Evolutionary conservation across 1,140 invertebrate species (phyloP).

Genomic region (Galendromus occidentalis): DNA sequence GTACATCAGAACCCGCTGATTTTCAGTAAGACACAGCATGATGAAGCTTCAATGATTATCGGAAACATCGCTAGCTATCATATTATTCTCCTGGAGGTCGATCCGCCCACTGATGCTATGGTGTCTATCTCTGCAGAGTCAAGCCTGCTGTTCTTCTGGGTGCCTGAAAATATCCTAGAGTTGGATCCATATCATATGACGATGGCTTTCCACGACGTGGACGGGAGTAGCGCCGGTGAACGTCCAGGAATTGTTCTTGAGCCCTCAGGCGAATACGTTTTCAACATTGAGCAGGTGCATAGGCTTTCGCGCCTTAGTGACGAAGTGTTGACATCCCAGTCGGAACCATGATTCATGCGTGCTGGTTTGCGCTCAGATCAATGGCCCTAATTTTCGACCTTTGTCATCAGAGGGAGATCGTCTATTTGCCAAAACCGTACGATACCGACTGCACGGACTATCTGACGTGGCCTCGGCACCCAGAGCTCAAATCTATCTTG

Average conservation of each 20-base stretch:
- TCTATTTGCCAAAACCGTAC: neutral
- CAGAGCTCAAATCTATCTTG: neutral
- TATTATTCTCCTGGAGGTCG: neutral
- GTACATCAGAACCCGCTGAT: conserved; percentile 2
- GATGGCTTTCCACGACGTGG: neutral
- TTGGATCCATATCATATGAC: neutral
- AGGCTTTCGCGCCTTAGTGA: too few species aligned
- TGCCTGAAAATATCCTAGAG: neutral
- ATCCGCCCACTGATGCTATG: neutral
- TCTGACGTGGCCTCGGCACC: neutral
- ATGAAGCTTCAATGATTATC: too few species aligned
- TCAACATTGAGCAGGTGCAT: neutral
- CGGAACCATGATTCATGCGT: too few species aligned
- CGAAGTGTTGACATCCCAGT: too few species aligned
- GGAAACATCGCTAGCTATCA: too few species aligned
- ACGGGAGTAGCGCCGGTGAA: neutral
- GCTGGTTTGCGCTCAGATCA: too few species aligned
- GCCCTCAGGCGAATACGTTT: neutral
- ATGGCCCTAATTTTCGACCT: too few species aligned
- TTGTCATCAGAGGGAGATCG: neutral
- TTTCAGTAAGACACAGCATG: neutral
- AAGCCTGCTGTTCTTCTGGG: conserved; percentile 1
- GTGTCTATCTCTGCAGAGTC: neutral
- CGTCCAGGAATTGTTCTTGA: neutral
- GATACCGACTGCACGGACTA: neutral